Base-by-base conservation (phyloP, 1,140 invertebrate species). In the Fopius arisanus region DNA sequence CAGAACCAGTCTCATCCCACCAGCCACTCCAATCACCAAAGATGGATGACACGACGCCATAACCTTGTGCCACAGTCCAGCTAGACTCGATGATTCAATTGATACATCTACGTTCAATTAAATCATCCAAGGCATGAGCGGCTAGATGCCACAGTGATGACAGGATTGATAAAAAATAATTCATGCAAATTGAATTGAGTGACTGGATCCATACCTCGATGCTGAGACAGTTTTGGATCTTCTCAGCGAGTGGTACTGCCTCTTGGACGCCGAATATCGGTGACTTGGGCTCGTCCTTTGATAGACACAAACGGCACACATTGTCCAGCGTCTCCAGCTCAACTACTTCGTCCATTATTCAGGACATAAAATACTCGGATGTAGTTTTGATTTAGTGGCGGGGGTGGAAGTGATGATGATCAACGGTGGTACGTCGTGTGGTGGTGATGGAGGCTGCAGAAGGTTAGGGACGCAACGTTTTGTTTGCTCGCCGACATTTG, bases 231-330 rank as follows among this genome's bases (percentile, higher is more conserved):
- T 88, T 88, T 79, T 89, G 87, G 76, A 92, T 92, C 86, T 91
- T 91, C 37, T 83, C 87, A 48, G 87, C 89, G 70, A 92, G 84
- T 12, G 86, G 75, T 75, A 88, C 80, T 78, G 89, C 84, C 78
- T 89, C 86, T 26, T 84, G 77, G 23, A 76, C 66, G 31, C 76
- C 81, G 51, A 89, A 87, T 66, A 89, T 87, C 65, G 86, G 84
- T 9, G 83, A 83, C 29, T 80, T 86, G 72, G 89, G 86, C 79
- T 89, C 89, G 78, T 91, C 90, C 12, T 77, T 76, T 77, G 90
- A 89, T 79, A 92, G 89, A 86, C 91, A 92, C 74, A 92, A 88
- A 84, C 91, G 89, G 85, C 91, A 92, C 78, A 90, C 89, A 83
- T 79, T 80, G 70, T 87, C 81, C 40, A 87, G 77, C 67, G 81